Conservation (phyloP, 2,888 invertebrate species). For the Mermis nigrescens region DNA sequence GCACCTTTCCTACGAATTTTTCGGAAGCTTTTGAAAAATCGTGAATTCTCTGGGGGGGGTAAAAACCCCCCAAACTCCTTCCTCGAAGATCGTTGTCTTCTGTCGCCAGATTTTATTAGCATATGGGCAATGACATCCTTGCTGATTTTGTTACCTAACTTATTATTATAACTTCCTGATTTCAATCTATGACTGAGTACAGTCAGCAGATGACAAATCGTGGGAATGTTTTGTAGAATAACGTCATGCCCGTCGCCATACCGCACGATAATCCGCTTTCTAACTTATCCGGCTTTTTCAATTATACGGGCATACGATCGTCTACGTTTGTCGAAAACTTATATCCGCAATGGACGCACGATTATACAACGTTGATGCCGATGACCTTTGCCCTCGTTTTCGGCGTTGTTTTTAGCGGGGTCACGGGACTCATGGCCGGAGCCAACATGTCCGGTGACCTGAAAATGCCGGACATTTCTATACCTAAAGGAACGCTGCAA, state of each 20-base stretch:
- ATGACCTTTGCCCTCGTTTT: conserved; percentile 84
- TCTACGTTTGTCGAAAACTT: conserved; percentile 59
- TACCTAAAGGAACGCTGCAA: conserved; percentile 75
- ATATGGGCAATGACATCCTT: no score
- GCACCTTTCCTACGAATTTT: no score
- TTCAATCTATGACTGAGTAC: no score
- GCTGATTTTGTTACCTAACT: no score
- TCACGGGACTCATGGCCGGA: conserved; percentile 98
- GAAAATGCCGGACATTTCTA: conserved; percentile 71
- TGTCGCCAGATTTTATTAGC: no score
- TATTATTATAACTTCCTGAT: no score
- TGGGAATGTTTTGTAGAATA: no score
- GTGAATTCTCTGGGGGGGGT: no score
- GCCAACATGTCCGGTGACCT: conserved; percentile 98
- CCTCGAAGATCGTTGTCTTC: no score
- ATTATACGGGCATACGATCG: conserved; percentile 55
- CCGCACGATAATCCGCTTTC: conserved; percentile 4
- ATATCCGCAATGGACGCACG: conserved; percentile 43
- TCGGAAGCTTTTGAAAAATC: no score
- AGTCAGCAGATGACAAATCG: background rate
- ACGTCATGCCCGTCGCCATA: conserved; percentile 3
- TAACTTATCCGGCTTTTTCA: conserved; percentile 25
- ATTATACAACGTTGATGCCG: conserved; percentile 50
- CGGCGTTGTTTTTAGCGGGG: conserved; percentile 89
- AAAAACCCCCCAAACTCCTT: no score